Percentiles rank a stretch among this genome's conserved stretches.
Evolutionary conservation across 2,113 vertebrate species (phyloP).

Genomic region (Connochaetes taurinus): DNA sequence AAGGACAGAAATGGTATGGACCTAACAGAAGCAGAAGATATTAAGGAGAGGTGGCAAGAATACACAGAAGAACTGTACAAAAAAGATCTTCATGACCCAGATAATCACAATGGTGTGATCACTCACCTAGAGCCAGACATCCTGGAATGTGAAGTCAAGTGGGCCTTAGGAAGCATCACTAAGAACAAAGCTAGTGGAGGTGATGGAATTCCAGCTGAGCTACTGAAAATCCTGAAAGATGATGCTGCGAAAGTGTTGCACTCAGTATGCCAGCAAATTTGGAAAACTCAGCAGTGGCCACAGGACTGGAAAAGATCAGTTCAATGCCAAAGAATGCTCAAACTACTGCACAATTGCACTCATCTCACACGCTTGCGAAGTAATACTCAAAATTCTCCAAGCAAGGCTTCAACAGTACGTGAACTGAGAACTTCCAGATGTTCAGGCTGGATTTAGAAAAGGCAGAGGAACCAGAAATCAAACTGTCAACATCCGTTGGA

Average conservation of each 20-base stretch:
- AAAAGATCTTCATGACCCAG: fast-evolving
- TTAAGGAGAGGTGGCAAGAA: background rate
- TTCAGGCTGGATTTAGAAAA: background rate
- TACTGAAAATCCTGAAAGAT: background rate
- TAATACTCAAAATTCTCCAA: background rate
- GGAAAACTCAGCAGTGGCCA: background rate
- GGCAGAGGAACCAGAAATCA: background rate
- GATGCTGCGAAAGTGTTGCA: background rate
- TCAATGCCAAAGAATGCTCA: background rate
- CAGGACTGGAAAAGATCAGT: background rate
- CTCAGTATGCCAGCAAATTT: background rate
- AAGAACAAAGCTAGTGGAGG: background rate
- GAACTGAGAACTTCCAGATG: background rate
- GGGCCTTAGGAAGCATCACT: background rate
- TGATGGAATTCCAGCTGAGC: background rate
- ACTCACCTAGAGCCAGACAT: background rate
- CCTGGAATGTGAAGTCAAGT: background rate
- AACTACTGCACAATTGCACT: fast-evolving
- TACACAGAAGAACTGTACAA: background rate
- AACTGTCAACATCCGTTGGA: fast-evolving
- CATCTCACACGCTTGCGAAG: fast-evolving
- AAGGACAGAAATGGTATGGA: background rate
- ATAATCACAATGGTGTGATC: background rate
- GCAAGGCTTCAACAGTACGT: fast-evolving
- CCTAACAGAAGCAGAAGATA: background rate